Conservation (phyloP, 2,888 invertebrate genomes). For the Parnassius glacialis region DNA sequence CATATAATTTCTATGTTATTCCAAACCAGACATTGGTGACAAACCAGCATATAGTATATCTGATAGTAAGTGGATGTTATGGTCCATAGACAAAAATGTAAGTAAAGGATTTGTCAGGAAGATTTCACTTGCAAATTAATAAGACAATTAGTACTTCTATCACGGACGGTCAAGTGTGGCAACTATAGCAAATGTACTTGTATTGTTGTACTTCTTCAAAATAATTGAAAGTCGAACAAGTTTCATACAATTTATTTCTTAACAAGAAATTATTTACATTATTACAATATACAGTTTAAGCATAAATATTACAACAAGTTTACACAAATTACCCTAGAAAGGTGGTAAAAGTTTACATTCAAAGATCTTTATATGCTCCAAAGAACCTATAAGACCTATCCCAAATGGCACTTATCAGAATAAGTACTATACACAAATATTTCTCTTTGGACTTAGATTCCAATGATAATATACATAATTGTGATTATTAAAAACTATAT, state of each 20-base stretch:
- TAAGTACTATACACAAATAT: conserved; percentile 20
- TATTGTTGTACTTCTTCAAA: too few relatives aligned
- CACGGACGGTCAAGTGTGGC: too few relatives aligned
- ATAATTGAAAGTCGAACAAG: background rate
- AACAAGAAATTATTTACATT: conserved; percentile 11
- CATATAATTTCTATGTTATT: too few relatives aligned
- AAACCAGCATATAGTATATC: too few relatives aligned
- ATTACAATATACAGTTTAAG: conserved; percentile 11
- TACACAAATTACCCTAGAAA: conserved; percentile 23
- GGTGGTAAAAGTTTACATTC: conserved; percentile 27
- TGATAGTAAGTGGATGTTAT: too few relatives aligned
- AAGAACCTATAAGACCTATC: conserved; percentile 9
- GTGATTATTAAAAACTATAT: conserved; percentile 1
- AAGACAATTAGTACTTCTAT: too few relatives aligned
- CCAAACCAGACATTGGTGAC: too few relatives aligned
- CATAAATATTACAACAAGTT: conserved; percentile 26
- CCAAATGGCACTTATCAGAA: conserved; percentile 25
- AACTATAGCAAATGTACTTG: too few relatives aligned
- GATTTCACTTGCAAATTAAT: too few relatives aligned
- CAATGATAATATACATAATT: conserved; percentile 14
- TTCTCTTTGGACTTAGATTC: conserved; percentile 21
- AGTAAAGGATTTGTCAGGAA: too few relatives aligned
- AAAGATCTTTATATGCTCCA: conserved; percentile 10
- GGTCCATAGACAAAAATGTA: too few relatives aligned
- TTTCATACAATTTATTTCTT: conserved; percentile 13